Percentiles rank a stretch among this genome's conserved stretches.
These are phyloP conservation scores for Amazona vittata DNA, from an alignment of 2,113 vertebrate species.

Conservation along the genomic window DNA sequence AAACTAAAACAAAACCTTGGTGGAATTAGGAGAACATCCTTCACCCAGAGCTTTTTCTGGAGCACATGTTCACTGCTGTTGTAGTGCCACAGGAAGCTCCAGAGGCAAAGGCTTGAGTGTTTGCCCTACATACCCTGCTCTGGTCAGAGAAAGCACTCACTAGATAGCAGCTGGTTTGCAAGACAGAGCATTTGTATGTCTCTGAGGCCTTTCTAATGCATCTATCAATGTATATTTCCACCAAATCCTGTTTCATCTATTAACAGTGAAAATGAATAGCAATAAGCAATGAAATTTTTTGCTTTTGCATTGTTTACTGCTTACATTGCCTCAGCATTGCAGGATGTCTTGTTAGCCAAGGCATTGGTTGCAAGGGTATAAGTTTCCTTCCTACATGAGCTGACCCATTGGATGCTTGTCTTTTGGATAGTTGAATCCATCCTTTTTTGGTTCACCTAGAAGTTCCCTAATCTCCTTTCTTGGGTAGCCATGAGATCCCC, in stretches of 20 bases:
- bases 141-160: not conserved
- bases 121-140: fast-evolving
- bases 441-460: not conserved
- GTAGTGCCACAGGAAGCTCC: not conserved
- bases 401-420: fast-evolving
- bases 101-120: not conserved
- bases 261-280: not conserved
- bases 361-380: not conserved
- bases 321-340: not conserved
- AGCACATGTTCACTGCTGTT: not conserved
- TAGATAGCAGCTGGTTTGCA: not conserved
- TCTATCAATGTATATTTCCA: not conserved
- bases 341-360: not conserved
- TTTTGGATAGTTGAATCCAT: not conserved
- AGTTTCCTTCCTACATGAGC: not conserved
- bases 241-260: not conserved
- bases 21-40: not conserved
- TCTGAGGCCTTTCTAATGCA: not conserved
- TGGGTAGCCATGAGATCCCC: not conserved
- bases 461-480: not conserved
- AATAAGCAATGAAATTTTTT: not conserved
- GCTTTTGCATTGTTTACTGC: not conserved
- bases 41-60: too few relatives aligned
- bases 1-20: not conserved
- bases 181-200: not conserved